Conservation (phyloP, 2,888 invertebrate genomes). For the Chaitophorus viminalis region DNA sequence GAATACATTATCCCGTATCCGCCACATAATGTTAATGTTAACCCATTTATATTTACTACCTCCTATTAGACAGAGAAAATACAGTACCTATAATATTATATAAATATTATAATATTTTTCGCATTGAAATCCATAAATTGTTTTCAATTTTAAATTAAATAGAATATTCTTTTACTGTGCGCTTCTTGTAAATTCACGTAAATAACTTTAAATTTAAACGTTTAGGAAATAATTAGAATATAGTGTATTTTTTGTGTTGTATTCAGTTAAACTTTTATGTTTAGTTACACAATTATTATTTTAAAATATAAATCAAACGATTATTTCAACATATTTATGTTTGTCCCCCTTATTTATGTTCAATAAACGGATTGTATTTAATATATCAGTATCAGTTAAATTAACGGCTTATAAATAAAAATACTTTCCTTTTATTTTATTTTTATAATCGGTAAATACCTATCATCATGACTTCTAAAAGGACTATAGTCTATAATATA, state of each 20-base stretch:
- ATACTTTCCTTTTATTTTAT: neutral
- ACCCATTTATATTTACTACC: neutral
- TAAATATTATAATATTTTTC: neutral
- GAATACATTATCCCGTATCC: neutral
- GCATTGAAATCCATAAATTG: neutral
- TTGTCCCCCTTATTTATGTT: neutral
- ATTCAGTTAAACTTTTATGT: no score
- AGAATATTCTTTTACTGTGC: no score
- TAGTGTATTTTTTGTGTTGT: no score
- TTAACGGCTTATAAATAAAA: neutral
- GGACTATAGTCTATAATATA: neutral
- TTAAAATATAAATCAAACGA: neutral
- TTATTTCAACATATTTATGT: neutral
- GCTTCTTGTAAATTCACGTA: no score
- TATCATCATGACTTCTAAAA: neutral
- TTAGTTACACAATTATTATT: no score
- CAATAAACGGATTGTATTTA: neutral
- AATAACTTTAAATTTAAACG: no score
- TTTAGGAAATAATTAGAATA: no score
- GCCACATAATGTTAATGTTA: neutral
- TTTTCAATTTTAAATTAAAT: no score
- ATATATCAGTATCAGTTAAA: neutral
- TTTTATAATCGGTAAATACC: neutral
- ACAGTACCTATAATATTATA: neutral
- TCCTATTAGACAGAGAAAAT: neutral